These are phyloP conservation scores for Gallinago media DNA, from an alignment of 2,113 vertebrate genomes.

Conservation along the genomic window DNA sequence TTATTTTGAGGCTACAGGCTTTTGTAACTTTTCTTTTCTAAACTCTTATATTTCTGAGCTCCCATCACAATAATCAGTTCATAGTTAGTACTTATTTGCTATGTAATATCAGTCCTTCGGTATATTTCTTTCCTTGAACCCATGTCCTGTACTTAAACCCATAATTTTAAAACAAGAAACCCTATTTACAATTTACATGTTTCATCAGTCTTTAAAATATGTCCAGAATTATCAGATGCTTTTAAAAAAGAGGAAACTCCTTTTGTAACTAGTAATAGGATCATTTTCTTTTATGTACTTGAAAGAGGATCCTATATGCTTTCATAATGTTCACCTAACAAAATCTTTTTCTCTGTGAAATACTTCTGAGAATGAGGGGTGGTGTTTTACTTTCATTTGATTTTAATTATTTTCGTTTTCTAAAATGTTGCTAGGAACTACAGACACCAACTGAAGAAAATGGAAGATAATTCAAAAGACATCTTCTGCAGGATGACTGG, in stretches of 20 bases:
- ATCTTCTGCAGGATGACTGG: background rate
- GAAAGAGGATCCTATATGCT: background rate
- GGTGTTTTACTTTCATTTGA: rapidly evolving
- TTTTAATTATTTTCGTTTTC: background rate
- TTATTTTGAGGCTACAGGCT: background rate
- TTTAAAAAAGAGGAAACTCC: background rate
- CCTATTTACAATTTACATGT: background rate
- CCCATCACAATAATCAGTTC: background rate
- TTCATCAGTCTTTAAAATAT: background rate
- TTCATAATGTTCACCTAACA: background rate
- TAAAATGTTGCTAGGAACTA: background rate
- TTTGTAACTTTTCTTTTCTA: background rate
- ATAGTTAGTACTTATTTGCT: background rate
- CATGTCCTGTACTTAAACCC: background rate
- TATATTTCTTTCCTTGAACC: background rate
- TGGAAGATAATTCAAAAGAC: background rate
- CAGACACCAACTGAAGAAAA: background rate
- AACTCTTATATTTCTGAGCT: background rate
- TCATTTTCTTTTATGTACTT: background rate
- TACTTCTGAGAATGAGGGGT: background rate
- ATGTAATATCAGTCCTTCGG: background rate
- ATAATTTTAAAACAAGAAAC: background rate
- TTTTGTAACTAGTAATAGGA: background rate
- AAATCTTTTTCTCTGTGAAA: background rate
- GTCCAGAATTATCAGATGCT: background rate